These are phyloP conservation scores for Phacellophora camtschatica DNA, from an alignment of 30 jellyfish, hydroid and myxozoan genomes.

Conservation along the genomic window DNA sequence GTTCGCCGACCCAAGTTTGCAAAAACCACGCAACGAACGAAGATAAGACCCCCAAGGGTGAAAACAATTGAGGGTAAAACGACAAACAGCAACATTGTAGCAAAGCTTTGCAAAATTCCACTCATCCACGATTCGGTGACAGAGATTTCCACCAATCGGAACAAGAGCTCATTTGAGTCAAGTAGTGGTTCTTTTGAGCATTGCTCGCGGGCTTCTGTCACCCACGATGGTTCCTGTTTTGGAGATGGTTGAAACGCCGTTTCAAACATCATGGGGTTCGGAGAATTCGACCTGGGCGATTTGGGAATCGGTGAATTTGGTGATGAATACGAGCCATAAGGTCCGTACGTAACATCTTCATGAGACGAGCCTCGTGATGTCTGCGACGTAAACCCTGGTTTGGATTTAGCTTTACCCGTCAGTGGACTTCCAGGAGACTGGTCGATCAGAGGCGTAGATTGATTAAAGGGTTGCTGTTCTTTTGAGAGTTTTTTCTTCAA, in stretches of 20 bases:
- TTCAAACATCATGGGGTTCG: slow-evolving; percentile 6
- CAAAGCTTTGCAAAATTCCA: slow-evolving; percentile 36
- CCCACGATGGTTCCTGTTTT: slow-evolving; percentile 53
- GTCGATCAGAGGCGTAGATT: slow-evolving; percentile 33
- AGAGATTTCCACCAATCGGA: background rate
- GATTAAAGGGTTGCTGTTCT: background rate
- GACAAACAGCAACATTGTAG: background rate
- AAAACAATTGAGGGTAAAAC: slow-evolving; percentile 40
- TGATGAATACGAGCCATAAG: background rate
- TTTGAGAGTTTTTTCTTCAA: background rate
- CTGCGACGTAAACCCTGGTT: background rate
- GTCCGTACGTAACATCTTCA: background rate
- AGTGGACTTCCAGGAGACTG: background rate
- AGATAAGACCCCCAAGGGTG: slow-evolving; percentile 18
- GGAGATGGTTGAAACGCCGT: background rate
- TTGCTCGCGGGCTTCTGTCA: slow-evolving; percentile 48
- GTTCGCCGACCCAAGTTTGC: slow-evolving; percentile 49
- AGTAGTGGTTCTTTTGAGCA: slow-evolving; percentile 55
- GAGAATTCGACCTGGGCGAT: background rate
- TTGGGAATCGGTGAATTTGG: no score
- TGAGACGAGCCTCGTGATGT: no score
- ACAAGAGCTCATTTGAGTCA: slow-evolving; percentile 16
- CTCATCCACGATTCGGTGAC: slow-evolving; percentile 10
- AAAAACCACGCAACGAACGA: slow-evolving; percentile 14
- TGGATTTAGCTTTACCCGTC: no score